Percentiles rank a stretch among this genome's conserved stretches.
phyloP scores from a whole-genome alignment of 2,113 vertebrate species.

The Ploceus nigricollis region DNA sequence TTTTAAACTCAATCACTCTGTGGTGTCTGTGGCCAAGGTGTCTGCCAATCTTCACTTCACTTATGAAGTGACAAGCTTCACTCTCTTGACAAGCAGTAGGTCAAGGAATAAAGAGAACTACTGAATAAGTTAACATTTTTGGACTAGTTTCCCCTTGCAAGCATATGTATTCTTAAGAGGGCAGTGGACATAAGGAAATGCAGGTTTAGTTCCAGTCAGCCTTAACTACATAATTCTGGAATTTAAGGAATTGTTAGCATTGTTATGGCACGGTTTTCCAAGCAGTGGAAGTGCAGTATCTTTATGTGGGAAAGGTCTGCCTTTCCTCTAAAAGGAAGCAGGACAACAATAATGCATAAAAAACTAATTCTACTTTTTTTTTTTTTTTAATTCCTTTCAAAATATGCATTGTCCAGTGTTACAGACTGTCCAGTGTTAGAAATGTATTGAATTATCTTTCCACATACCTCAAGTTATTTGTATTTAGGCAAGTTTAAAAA shows the following conservation, averaged over 20 bases:
- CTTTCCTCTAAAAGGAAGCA: background rate
- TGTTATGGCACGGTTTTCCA: background rate
- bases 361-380: background rate
- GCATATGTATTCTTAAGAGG: background rate
- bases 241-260: background rate
- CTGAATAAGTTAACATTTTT: background rate
- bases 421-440: background rate
- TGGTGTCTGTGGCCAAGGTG: background rate
- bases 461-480: background rate
- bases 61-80: background rate
- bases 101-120: background rate
- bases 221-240: background rate
- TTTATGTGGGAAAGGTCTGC: background rate
- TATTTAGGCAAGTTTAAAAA: background rate
- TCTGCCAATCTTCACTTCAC: background rate
- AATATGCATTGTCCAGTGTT: background rate
- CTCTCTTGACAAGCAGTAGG: background rate
- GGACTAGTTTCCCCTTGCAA: background rate
- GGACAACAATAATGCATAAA: background rate
- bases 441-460: background rate
- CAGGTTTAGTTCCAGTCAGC: background rate
- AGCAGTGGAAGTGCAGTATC: background rate
- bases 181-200: background rate
- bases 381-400: background rate
- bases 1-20: background rate